Evolutionary conservation across 1,140 invertebrate species (phyloP).

Genomic region (Olivierus martensii): DNA sequence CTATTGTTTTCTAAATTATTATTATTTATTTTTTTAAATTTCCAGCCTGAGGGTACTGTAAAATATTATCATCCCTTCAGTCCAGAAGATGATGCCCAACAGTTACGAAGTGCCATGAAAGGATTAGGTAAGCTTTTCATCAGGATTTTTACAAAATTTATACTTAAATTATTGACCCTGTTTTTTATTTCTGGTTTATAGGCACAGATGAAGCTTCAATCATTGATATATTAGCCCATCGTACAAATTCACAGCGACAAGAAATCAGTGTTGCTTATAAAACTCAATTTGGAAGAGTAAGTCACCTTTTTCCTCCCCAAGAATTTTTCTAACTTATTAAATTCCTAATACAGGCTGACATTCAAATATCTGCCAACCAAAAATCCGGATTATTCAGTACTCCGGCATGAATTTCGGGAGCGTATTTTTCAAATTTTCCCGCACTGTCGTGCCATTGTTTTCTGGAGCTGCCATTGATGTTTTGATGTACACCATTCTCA

Average conservation of each 20-base stretch:
- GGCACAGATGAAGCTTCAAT: constrained; percentile 82
- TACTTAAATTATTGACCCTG: background rate
- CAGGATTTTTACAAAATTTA: constrained; percentile 36
- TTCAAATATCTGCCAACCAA: too few species aligned
- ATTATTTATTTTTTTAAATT: too few species aligned
- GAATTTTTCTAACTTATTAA: too few species aligned
- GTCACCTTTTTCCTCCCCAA: too few species aligned
- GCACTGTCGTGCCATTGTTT: too few species aligned
- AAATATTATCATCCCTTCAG: constrained; percentile 72
- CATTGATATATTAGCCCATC: constrained; percentile 72
- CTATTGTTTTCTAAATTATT: too few species aligned
- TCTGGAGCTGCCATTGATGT: too few species aligned
- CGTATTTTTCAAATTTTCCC: too few species aligned
- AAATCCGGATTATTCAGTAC: too few species aligned
- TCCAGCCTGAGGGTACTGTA: constrained; percentile 40
- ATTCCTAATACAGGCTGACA: too few species aligned
- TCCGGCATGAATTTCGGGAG: too few species aligned
- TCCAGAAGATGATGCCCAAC: constrained; percentile 70
- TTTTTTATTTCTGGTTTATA: constrained; percentile 17
- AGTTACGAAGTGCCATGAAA: constrained; percentile 85
- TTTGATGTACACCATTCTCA: too few species aligned
- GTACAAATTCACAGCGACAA: constrained; percentile 75
- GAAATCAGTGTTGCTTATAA: constrained; percentile 85
- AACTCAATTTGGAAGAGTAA: constrained; percentile 80
- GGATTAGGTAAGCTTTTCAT: constrained; percentile 42